Conservation (phyloP, 1,140 invertebrate genomes). For the Lasioglossum baleicum region DNA sequence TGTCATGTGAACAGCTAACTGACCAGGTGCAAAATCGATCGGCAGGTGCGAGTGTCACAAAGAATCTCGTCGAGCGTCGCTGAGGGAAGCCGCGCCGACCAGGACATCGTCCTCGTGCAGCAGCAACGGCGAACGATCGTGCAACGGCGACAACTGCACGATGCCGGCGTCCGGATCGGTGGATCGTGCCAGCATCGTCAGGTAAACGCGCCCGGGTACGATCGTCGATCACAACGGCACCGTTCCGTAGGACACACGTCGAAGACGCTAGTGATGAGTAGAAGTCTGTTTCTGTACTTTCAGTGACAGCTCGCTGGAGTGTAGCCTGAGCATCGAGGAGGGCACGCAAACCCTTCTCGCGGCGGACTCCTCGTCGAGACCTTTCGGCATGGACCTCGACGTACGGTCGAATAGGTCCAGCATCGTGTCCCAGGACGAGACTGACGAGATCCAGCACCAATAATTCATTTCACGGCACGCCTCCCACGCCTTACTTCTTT, state of each 20-base stretch:
- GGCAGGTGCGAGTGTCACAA: conserved; percentile 88
- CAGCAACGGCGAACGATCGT: conserved; percentile 58
- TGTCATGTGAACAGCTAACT: too few relatives aligned
- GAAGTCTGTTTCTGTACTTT: conserved; percentile 78
- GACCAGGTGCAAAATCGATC: background rate
- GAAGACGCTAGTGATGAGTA: conserved; percentile 73
- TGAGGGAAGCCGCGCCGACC: conserved; percentile 61
- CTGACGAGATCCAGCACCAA: conserved; percentile 68
- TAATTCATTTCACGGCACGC: conserved; percentile 45
- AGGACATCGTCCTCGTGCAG: conserved; percentile 59
- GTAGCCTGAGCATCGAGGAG: conserved; percentile 72
- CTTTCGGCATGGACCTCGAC: conserved; percentile 81
- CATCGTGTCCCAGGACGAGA: conserved; percentile 79
- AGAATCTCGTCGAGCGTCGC: conserved; percentile 73
- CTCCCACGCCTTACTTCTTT: conserved; percentile 39
- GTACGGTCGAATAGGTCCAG: conserved; percentile 81
- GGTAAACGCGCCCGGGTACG: conserved; percentile 68
- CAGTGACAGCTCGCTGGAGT: conserved; percentile 81
- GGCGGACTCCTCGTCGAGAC: conserved; percentile 69
- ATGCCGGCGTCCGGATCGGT: conserved; percentile 49
- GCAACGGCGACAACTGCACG: conserved; percentile 54
- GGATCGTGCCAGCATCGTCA: conserved; percentile 72
- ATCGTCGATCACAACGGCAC: conserved; percentile 44
- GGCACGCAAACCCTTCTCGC: conserved; percentile 65
- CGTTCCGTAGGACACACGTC: conserved; percentile 29